Evolutionary conservation across 2,797 vertebrate species (phyloP), one percentile per base, ranked within the genome.

Genomic region (Xenentodon cancila): DNA sequence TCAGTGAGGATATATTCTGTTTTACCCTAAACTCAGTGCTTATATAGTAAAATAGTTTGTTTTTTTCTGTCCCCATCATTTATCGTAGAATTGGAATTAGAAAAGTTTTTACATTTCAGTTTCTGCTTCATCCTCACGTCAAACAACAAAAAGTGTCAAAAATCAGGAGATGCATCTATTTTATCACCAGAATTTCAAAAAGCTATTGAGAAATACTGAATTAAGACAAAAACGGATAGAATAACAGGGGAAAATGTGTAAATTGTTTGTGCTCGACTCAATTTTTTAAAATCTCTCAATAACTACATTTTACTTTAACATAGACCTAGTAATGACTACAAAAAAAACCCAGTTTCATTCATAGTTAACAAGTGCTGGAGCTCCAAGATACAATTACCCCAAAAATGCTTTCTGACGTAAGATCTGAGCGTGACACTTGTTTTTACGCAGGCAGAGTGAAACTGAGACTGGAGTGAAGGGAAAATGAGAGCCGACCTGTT

Each of bases 401-500:
- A 40, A 20, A 53, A 54, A 60, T 27, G 17, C 15, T 16, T 4
- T 11, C 27, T 72, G 62, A 76, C 15, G 8, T 47, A 56, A 54
- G 17, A 21, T 7, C 13, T 55, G 53, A 61, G 57, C 11, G 20
- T 62, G 59, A 77, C 69, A 76, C 46, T 43, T 56, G 55, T 68
- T 60, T 72, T 44, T 57, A 50, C 0, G 13, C 27, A 76, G 48
- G 45, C 53, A 55, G 48, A 27, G n/a, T 37, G 64, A 78, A 84
- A 71, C 53, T 21, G 48, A 81, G 53, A 45, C 30, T 54, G 25
- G 55, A 67, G 57, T 17, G 40, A 20, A 9, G 42, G 64, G 46
- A 79, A 73, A 79, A 82, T 61, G 81, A 78, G 59, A 75, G 42
- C 25, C n/a, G 44, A 48, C 64, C 64, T 75, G 49, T 74, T 82